Evolutionary conservation across 2,113 vertebrate genomes (phyloP), one percentile per base, ranked within the genome.

Genomic region (Crotalus tigris): DNA sequence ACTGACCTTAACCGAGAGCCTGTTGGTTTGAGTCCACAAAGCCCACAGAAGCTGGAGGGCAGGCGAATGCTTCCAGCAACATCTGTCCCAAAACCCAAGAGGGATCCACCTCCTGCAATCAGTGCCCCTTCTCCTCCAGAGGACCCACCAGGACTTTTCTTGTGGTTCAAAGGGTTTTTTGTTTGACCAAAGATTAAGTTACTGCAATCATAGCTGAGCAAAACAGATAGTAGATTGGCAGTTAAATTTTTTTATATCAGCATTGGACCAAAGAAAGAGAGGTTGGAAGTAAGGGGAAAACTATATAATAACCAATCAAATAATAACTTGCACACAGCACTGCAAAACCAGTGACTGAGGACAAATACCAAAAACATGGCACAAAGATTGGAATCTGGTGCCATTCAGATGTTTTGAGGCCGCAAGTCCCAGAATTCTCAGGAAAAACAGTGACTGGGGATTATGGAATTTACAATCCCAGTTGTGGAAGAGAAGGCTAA

Each of bases 51-150:
- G 4, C 98, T 94, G 2, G 97, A 88, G 17, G 98, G 98, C 61
- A 98, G 97, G 19, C 98, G 97, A 90, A 98, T 94, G 33, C 98
- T 98, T 24, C 98, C 98, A 2, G 96, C 98, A 5, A 98, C 95
- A 90, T 98, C 98, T 1, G 90, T 95, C 57, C 98, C 98, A 5
- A 98, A 6, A 24, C 98, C 98, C 85, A 98, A 96, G 55, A 98
- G 29, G 24, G 98, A 98, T n/a, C 98, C 98, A 6, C 98, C 97
- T 88, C 93, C 98, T 3, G 95, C 97, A 0, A 98, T 97, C 39
- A 98, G 97, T 53, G 98, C 97, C 5, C 93, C 98, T 93, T 98
- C 98, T 0, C 98, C 98, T 3, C 98, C 98, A 1, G 98, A 98
- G 0, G 98, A 98, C 4, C 98, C 98, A 1, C 98, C 98, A 0